These are phyloP conservation scores for Calephelis nemesis DNA, from an alignment of 1,140 invertebrate species.

Conservation along the genomic window DNA sequence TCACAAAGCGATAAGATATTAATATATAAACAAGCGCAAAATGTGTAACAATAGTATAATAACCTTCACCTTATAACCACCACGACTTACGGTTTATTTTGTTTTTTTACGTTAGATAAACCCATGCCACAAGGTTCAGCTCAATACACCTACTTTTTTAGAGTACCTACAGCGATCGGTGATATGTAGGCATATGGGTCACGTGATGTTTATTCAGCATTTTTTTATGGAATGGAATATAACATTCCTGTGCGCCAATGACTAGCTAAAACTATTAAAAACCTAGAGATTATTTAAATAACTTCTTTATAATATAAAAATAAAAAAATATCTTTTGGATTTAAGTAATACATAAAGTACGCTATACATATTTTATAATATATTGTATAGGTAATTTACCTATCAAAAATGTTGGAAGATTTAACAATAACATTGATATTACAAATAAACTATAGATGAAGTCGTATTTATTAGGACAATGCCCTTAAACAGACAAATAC, in stretches of 20 bases:
- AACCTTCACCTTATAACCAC: slow-evolving; percentile 24
- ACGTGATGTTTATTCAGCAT: slow-evolving; percentile 11
- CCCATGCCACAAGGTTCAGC: slow-evolving; percentile 21
- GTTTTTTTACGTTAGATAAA: slow-evolving; percentile 9
- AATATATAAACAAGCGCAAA: slow-evolving; percentile 25
- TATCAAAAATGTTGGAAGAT: no score
- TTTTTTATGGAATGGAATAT: slow-evolving; percentile 13
- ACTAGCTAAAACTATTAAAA: slow-evolving; percentile 14
- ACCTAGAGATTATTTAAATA: no score
- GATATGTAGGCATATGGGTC: slow-evolving; percentile 13
- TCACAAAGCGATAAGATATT: slow-evolving; percentile 22
- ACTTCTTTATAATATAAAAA: no score
- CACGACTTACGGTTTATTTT: slow-evolving; percentile 24
- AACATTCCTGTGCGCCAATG: slow-evolving; percentile 14
- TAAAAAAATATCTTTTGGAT: no score
- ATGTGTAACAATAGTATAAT: slow-evolving; percentile 21
- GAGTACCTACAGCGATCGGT: not conserved
- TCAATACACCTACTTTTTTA: slow-evolving; percentile 17
- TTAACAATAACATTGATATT: no score
- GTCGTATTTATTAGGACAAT: no score
- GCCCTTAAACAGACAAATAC: no score
- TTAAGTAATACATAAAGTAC: no score
- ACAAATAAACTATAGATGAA: no score
- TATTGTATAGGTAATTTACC: no score
- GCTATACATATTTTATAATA: no score